Base-by-base conservation (phyloP, 2,888 invertebrate species). In the Cerastis leucographa region DNA sequence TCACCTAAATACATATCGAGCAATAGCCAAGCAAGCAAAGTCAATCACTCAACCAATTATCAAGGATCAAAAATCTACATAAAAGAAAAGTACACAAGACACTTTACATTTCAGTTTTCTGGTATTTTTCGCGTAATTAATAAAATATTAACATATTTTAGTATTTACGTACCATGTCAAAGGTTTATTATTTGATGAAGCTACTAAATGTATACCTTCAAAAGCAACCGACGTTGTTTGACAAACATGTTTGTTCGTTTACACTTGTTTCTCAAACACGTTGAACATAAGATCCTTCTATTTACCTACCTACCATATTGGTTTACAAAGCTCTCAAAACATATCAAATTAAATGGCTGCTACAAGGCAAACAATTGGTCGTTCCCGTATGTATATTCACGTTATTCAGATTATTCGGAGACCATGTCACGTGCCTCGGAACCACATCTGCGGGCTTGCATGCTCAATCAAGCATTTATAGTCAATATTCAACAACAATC, bases 401-500 rank as follows among this genome's bases (percentile, higher is more conserved):
- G 62, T 65, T 75, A 78, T 78, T 66, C 64, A 72, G 42, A 67
- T 73, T 74, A 77, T 77, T 85, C 56, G 42, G 74, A 61, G 72
- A 66, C 51, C 75, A 75, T 74, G 74, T 87, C 87, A 87, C 87
- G 87, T 88, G 73, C 79, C 73, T 29, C 67, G 66, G 76, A 65
- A 75, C 84, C 84, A 76, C 80, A 86, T 87, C 87, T 86, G 81
- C 42, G 72, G 66, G 69, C 67, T 86, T 75, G 82, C 81, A 79
- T 80, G 80, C 70, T 78, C 88, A 87, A 88, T 87, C 88, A 87
- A 84, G 77, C 84, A 81, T 88, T 82, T 80, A 84, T 75, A 88
- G 80, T 82, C 84, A 88, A 86, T 81, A 85, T 76, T 82, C 84
- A 88, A 86, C 84, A 85, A 77, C 61, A 61, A 64, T 44, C 14